phyloP scores from a whole-genome alignment of 2,113 vertebrate species.

The Donacobius atricapilla region DNA sequence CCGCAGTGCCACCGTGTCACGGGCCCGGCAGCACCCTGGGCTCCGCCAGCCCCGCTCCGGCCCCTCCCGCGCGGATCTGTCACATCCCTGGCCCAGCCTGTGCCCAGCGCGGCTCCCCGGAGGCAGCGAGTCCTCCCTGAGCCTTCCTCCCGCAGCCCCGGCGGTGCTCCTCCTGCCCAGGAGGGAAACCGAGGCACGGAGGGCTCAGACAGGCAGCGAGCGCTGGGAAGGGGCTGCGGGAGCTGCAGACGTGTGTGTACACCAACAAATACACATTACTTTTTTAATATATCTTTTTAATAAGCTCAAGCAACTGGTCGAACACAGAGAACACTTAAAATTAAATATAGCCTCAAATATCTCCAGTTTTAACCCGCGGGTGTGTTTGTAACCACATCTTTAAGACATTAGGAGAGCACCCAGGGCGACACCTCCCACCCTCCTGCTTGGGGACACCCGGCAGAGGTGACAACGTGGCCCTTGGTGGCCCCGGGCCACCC shows the following conservation, averaged over 20 bases:
- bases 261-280: background rate
- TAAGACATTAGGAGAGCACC: background rate
- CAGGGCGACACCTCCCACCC: background rate
- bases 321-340: background rate
- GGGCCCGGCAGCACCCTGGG: background rate
- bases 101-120: background rate
- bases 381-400: background rate
- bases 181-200: background rate
- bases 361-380: rapidly evolving
- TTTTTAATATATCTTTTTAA: background rate
- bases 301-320: background rate
- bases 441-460: background rate
- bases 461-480: background rate
- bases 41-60: background rate
- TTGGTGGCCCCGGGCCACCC: background rate
- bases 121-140: background rate
- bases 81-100: background rate
- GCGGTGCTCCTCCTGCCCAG: background rate
- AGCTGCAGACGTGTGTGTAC: background rate
- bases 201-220: rapidly evolving
- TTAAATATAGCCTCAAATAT: background rate
- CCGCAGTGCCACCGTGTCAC: background rate
- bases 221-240: background rate
- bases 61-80: rapidly evolving
- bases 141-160: background rate